A percentile compares a stretch with the other conserved stretches of the same genome.
Conservation (phyloP, 2,888 invertebrate species). For the Carpatolechia fugitivella region DNA sequence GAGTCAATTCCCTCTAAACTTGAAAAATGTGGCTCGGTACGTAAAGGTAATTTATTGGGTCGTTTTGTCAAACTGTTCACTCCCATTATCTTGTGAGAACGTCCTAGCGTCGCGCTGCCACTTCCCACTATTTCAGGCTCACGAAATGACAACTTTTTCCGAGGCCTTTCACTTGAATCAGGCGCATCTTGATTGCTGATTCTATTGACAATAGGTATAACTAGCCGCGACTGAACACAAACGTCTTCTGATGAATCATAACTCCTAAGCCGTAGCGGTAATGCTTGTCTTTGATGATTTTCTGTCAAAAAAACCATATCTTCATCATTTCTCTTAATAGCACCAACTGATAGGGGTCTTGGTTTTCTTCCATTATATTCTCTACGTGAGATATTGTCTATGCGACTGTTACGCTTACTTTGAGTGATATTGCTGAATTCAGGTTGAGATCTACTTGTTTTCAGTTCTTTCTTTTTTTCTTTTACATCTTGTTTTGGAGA, state of each 20-base stretch:
- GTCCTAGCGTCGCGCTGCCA: slow-evolving; percentile 52
- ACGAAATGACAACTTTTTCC: slow-evolving; percentile 92
- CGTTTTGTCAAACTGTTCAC: slow-evolving; percentile 59
- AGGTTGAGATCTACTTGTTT: slow-evolving; percentile 61
- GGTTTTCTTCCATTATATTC: slow-evolving; percentile 45
- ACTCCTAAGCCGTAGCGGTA: slow-evolving; percentile 44
- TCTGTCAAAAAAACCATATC: slow-evolving; percentile 45
- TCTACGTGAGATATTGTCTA: slow-evolving; percentile 42
- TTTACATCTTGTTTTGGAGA: slow-evolving; percentile 66
- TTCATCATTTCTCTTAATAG: slow-evolving; percentile 56
- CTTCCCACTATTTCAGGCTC: slow-evolving; percentile 86
- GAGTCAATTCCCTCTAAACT: slow-evolving; percentile 80
- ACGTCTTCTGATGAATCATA: slow-evolving; percentile 62
- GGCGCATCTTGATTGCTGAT: slow-evolving; percentile 45
- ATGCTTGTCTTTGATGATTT: slow-evolving; percentile 44
- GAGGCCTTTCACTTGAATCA: slow-evolving; percentile 79
- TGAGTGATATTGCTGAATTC: slow-evolving; percentile 60
- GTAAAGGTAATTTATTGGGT: slow-evolving; percentile 53
- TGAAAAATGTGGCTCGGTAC: slow-evolving; percentile 53
- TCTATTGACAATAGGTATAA: slow-evolving; percentile 65
- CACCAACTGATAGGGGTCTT: slow-evolving; percentile 65
- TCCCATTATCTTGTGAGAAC: slow-evolving; percentile 69
- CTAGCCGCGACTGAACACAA: slow-evolving; percentile 63
- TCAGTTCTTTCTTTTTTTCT: slow-evolving; percentile 58
- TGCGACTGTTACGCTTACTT: slow-evolving; percentile 56